Conservation (phyloP, 1,140 invertebrate genomes). For the Drosophila sucinea region DNA sequence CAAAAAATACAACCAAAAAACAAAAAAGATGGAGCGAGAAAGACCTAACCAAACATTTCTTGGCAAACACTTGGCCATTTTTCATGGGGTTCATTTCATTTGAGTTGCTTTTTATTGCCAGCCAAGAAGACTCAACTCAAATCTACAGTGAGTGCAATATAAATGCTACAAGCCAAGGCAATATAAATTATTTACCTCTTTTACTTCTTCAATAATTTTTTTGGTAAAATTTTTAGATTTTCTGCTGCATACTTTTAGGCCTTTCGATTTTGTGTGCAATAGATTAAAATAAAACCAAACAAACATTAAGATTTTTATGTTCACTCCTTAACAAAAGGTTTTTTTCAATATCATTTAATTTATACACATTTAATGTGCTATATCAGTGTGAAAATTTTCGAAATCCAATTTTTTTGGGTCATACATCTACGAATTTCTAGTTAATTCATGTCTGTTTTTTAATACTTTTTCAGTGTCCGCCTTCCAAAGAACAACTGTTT, state of each 20-base stretch:
- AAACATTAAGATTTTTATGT: too few species aligned
- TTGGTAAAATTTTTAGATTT: not conserved
- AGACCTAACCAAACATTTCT: slow-evolving; percentile 78
- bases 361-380: too few species aligned
- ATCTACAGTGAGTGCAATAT: slow-evolving; percentile 33
- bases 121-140: slow-evolving; percentile 16
- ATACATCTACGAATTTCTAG: too few species aligned
- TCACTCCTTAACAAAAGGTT: too few species aligned
- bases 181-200: not conserved
- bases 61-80: slow-evolving; percentile 78
- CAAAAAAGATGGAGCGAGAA: slow-evolving; percentile 6
- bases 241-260: slow-evolving; percentile 1
- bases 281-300: too few species aligned
- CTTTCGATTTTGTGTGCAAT: not conserved
- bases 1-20: not conserved
- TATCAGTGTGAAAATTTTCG: too few species aligned
- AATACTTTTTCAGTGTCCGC: too few species aligned
- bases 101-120: slow-evolving; percentile 75
- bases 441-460: too few species aligned
- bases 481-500: too few species aligned
- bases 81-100: slow-evolving; percentile 79
- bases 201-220: not conserved
- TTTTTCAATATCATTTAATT: too few species aligned
- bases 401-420: too few species aligned
- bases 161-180: not conserved